phyloP scores from a whole-genome alignment of 2,888 invertebrate species.

The Chesias legatella region DNA sequence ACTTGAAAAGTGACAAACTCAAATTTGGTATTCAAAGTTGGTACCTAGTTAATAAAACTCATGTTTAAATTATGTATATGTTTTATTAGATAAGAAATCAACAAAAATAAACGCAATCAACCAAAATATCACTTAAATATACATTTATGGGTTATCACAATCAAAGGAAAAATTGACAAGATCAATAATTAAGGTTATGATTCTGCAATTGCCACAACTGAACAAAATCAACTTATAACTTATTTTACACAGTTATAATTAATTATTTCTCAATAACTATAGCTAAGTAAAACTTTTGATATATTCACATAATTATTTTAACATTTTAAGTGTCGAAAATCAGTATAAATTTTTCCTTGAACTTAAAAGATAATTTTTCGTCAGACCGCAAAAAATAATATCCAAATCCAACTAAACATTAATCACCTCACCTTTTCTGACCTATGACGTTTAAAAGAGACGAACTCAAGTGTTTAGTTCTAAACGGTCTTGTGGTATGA shows the following conservation, averaged over 20 bases:
- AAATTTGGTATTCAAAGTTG: slow-evolving; percentile 15
- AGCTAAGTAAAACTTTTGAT: too few species aligned
- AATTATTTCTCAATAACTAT: background rate
- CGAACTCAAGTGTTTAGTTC: too few species aligned
- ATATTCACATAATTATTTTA: too few species aligned
- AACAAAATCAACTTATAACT: slow-evolving; percentile 10
- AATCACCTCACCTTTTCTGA: too few species aligned
- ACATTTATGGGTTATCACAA: slow-evolving; percentile 64
- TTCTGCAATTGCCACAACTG: slow-evolving; percentile 22
- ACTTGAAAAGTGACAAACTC: slow-evolving; percentile 44
- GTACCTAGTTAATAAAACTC: slow-evolving; percentile 45
- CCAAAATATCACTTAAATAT: slow-evolving; percentile 68
- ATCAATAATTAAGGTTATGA: slow-evolving; percentile 23
- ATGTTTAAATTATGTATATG: slow-evolving; percentile 61
- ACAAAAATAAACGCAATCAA: slow-evolving; percentile 68
- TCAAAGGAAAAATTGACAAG: slow-evolving; percentile 60
- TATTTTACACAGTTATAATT: background rate
- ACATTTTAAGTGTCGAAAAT: too few species aligned
- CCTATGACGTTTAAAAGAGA: too few species aligned
- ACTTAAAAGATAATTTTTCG: too few species aligned
- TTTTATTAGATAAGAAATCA: slow-evolving; percentile 61
- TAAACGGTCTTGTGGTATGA: too few species aligned
- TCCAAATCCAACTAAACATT: too few species aligned
- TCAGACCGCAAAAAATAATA: too few species aligned
- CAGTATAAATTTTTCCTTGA: too few species aligned